A percentile compares a stretch with the other conserved stretches of the same genome.
phyloP scores from a whole-genome alignment of 2,113 vertebrate species.

The Thoracochromis brauschi region DNA sequence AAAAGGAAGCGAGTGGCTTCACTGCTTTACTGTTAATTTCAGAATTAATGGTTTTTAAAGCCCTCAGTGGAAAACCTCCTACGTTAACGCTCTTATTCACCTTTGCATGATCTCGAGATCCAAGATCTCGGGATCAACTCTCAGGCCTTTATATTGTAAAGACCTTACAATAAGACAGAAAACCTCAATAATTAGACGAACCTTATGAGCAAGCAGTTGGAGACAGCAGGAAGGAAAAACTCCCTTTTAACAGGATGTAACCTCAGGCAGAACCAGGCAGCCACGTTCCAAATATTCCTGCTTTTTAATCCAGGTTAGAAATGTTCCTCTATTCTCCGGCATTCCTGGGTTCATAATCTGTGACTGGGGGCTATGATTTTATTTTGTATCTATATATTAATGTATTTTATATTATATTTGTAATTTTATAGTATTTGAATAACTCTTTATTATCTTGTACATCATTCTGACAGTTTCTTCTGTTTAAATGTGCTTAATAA shows the following conservation, averaged over 20 bases:
- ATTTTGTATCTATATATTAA: neutral
- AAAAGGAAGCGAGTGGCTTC: neutral
- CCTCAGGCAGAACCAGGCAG: neutral
- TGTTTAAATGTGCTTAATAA: neutral
- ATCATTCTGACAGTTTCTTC: neutral
- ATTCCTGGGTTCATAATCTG: neutral
- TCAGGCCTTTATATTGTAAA: neutral
- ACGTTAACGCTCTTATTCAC: neutral
- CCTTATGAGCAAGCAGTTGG: neutral
- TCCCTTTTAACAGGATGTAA: neutral
- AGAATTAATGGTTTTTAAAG: neutral
- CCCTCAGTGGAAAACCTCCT: neutral
- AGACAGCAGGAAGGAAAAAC: neutral
- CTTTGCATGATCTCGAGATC: rapidly evolving
- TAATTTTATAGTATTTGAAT: neutral
- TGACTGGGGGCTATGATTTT: neutral
- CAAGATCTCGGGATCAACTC: neutral
- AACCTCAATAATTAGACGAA: neutral
- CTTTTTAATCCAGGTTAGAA: neutral
- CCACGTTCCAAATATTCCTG: neutral
- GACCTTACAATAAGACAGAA: neutral
- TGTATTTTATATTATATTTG: neutral
- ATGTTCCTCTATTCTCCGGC: neutral
- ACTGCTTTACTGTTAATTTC: neutral
- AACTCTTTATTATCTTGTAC: neutral